Evolutionary conservation across 2,888 invertebrate genomes (phyloP), one percentile per base, ranked within the genome.

Genomic region (Itoplectis maculator): DNA sequence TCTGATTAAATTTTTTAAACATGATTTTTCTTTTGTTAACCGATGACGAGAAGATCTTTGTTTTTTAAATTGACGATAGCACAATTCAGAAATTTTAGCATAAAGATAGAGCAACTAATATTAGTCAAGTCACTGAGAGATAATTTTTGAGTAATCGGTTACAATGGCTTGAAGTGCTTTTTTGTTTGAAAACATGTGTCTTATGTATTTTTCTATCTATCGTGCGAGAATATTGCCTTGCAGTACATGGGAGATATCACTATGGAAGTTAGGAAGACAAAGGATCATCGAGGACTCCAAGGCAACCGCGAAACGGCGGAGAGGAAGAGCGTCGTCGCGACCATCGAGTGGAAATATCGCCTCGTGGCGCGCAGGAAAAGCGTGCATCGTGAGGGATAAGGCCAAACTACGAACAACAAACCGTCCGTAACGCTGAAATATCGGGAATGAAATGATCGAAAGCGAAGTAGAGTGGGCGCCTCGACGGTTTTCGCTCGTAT

Each of bases 331-430:
- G 45, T n/a, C 47, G 45, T n/a, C 15, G 42, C 51, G 75, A 59
- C 65, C 18, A 70, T 81, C 66, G 80, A 76, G 56, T 81, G 56
- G 42, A 72, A 81, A 59, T 70, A 81, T 59, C 73, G 59, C 65
- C 49, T 45, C 65, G 51, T 65, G 56, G 51, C 56, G 65, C 51
- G 63, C 54, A 56, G 13, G 66, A 51, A 51, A 73, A 66, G 56
- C 65, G 23, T 77, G 73, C 20, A 69, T 11, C 66, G 40, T 35
- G n/a, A 9, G 15, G 59, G 74, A 83, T 77, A 79, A 69, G 42
- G 49, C n/a, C 37, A 68, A 75, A 51, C 49, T 51, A 47, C 37
- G 45, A 69, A 74, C 69, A 65, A 59, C 76, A 66, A 72, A 47
- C 35, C 15, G 18, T 56, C 49, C 69, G 29, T 56, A 40, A 65